Evolutionary conservation across 2,797 vertebrate genomes (phyloP).

Genomic region (Lateolabrax maculatus): DNA sequence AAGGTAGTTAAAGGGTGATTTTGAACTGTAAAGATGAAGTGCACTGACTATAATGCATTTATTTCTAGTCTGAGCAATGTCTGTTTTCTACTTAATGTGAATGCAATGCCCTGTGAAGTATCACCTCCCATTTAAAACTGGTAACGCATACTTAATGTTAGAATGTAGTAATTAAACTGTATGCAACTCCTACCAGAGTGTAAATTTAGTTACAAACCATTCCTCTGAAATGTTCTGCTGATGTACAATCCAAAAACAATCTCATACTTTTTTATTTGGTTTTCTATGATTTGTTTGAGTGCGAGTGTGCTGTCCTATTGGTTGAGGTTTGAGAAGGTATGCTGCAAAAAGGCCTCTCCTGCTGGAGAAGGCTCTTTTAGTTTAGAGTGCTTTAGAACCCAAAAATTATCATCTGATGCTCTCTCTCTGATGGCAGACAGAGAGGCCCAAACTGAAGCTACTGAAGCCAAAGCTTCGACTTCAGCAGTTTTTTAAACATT

Average conservation of each 20-base stretch:
- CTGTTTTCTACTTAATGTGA: slow-evolving; percentile 75
- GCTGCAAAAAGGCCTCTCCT: slow-evolving; percentile 58
- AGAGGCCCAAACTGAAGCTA: slow-evolving; percentile 48
- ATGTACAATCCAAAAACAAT: slow-evolving; percentile 77
- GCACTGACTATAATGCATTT: slow-evolving; percentile 76
- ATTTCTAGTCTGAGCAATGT: slow-evolving; percentile 64
- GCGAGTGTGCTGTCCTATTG: slow-evolving; percentile 52
- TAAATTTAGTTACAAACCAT: slow-evolving; percentile 53
- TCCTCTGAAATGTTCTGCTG: slow-evolving; percentile 71
- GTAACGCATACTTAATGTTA: slow-evolving; percentile 65
- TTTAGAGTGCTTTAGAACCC: slow-evolving; percentile 60
- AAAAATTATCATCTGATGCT: slow-evolving; percentile 49
- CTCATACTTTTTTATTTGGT: slow-evolving; percentile 37
- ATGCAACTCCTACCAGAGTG: slow-evolving; percentile 68
- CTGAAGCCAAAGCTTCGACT: slow-evolving; percentile 34
- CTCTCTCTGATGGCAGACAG: slow-evolving; percentile 41
- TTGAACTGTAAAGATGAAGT: slow-evolving; percentile 72
- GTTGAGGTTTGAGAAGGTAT: slow-evolving; percentile 63
- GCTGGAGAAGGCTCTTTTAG: slow-evolving; percentile 40
- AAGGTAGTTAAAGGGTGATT: slow-evolving; percentile 58
- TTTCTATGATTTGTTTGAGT: slow-evolving; percentile 59
- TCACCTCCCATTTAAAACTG: slow-evolving; percentile 63
- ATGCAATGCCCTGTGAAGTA: slow-evolving; percentile 70
- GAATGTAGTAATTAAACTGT: slow-evolving; percentile 75
- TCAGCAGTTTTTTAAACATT: slow-evolving; percentile 17